Evolutionary conservation across 2,113 vertebrate species (phyloP).

Genomic region (Indicator indicator): DNA sequence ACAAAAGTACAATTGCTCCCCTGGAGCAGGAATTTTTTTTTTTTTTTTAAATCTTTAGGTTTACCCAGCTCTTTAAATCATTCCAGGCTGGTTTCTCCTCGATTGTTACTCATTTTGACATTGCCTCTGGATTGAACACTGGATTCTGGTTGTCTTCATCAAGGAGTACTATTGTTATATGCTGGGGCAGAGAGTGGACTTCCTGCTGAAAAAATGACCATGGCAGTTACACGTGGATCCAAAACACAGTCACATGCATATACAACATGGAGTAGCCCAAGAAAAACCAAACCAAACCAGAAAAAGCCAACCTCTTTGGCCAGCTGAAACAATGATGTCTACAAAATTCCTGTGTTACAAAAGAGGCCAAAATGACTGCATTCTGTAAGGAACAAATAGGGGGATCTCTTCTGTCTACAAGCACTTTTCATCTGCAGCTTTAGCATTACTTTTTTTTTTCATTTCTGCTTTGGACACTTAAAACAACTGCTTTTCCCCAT

Average conservation of each 20-base stretch:
- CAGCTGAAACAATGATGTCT: not conserved
- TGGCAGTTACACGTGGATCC: not conserved
- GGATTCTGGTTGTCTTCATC: not conserved
- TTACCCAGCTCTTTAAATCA: slow-evolving; percentile 29
- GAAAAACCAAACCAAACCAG: not conserved
- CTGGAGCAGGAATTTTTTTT: not conserved
- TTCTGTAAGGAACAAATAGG: not conserved
- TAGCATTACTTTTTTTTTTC: not conserved
- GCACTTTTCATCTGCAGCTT: not conserved
- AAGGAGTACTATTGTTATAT: not conserved
- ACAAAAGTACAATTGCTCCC: slow-evolving; percentile 32
- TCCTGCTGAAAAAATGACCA: not conserved
- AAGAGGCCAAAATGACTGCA: not conserved
- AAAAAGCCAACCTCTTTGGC: not conserved
- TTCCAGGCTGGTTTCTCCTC: slow-evolving; percentile 1
- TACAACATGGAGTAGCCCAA: not conserved
- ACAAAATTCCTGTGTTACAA: not conserved
- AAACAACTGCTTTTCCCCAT: not conserved
- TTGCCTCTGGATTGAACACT: not conserved
- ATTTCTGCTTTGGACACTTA: not conserved
- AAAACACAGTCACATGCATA: not conserved
- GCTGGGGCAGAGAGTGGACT: not conserved
- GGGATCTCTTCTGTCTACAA: not conserved
- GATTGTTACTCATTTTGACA: not conserved
- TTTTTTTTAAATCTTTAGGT: not conserved